phyloP scores from a whole-genome alignment of 2,888 invertebrate species.

The Caenorhabditis sp. region DNA sequence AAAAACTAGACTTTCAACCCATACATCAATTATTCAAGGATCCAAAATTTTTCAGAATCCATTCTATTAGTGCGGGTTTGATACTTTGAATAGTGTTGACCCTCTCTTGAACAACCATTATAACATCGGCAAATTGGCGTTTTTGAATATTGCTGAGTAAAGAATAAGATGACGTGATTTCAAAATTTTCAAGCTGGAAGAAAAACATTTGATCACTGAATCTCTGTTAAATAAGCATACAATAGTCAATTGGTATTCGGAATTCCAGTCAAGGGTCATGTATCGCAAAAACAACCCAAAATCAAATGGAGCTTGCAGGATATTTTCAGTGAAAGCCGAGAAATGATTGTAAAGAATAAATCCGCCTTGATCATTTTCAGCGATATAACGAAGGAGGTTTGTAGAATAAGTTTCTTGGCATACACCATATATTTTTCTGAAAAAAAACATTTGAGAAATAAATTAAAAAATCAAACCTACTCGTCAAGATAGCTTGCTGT shows the following conservation, averaged over 20 bases:
- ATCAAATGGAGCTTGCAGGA: slow-evolving; percentile 21
- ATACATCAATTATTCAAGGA: background rate
- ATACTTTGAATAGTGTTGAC: slow-evolving; percentile 14
- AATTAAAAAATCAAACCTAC: slow-evolving; percentile 13
- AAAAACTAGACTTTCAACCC: background rate
- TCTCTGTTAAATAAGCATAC: background rate
- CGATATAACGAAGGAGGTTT: slow-evolving; percentile 23
- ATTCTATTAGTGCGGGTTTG: slow-evolving; percentile 1
- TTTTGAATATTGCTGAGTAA: slow-evolving; percentile 13
- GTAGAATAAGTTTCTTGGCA: slow-evolving; percentile 19
- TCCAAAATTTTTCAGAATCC: slow-evolving; percentile 25
- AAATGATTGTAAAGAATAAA: slow-evolving; percentile 18
- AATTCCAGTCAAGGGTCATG: slow-evolving; percentile 29
- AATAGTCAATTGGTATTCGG: slow-evolving; percentile 7
- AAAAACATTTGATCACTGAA: background rate
- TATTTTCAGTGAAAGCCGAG: slow-evolving; percentile 7
- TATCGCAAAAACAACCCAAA: slow-evolving; percentile 18
- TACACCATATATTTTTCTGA: slow-evolving; percentile 12
- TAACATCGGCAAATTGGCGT: slow-evolving; percentile 1
- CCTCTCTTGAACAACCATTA: slow-evolving; percentile 8
- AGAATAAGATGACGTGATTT: slow-evolving; percentile 5
- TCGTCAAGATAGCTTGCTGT: slow-evolving; percentile 2
- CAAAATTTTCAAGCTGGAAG: slow-evolving; percentile 11
- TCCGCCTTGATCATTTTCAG: slow-evolving; percentile 11
- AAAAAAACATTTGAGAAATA: background rate